These are phyloP conservation scores for Oscheius sp. DNA, from an alignment of 2,888 invertebrate genomes.

Conservation along the genomic window DNA sequence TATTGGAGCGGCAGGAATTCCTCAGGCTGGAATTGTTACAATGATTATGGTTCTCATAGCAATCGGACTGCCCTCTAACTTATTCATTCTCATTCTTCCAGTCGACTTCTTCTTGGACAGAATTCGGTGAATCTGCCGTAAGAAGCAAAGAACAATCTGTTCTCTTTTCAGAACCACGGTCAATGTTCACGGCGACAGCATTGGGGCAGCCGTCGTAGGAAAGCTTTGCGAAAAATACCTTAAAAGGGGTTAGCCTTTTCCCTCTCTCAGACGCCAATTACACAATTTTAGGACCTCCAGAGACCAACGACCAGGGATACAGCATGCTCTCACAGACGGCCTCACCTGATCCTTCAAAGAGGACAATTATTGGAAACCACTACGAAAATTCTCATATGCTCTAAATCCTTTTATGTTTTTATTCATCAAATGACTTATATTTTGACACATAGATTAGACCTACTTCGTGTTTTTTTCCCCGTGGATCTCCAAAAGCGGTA, in stretches of 20 bases:
- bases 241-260: slow-evolving; percentile 49
- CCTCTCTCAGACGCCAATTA: slow-evolving; percentile 2
- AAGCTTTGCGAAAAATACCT: slow-evolving; percentile 62
- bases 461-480: slow-evolving; percentile 10
- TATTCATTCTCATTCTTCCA: slow-evolving; percentile 75
- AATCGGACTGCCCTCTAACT: slow-evolving; percentile 75
- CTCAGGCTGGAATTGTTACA: slow-evolving; percentile 71
- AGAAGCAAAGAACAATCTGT: slow-evolving; percentile 9
- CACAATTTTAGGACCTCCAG: slow-evolving; percentile 32
- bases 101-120: slow-evolving; percentile 76
- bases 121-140: slow-evolving; percentile 41
- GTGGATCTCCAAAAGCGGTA: slow-evolving; percentile 26
- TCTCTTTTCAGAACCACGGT: slow-evolving; percentile 53
- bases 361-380: slow-evolving; percentile 54
- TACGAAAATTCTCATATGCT: slow-evolving; percentile 64
- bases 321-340: slow-evolving; percentile 60
- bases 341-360: slow-evolving; percentile 58
- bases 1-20: slow-evolving; percentile 95
- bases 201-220: slow-evolving; percentile 64
- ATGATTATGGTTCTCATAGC: slow-evolving; percentile 75
- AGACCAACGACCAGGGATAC: slow-evolving; percentile 59
- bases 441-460: background rate
- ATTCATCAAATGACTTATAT: slow-evolving; percentile 22
- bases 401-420: slow-evolving; percentile 22
- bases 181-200: slow-evolving; percentile 69